Conservation (phyloP, 2,113 vertebrate genomes). For the Dipodomys ordii region DNA sequence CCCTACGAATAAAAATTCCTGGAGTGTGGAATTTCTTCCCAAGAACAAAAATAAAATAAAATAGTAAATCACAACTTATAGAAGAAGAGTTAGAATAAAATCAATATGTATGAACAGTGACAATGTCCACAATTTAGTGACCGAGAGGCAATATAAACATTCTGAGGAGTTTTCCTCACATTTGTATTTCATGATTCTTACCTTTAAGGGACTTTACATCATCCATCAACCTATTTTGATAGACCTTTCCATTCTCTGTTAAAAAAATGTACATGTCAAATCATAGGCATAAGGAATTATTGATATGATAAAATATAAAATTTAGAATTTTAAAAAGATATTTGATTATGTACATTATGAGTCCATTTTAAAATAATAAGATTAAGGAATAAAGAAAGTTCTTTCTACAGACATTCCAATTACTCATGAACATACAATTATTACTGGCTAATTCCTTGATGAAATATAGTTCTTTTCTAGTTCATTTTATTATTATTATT, state of each 20-base stretch:
- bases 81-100: not conserved
- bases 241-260: conserved; percentile 24
- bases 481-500: not conserved
- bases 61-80: not conserved
- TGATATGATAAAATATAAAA: not conserved
- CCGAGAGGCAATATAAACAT: not conserved
- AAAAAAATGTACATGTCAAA: not conserved
- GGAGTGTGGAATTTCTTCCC: not conserved
- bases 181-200: not conserved
- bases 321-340: not conserved
- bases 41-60: not conserved
- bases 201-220: conserved; percentile 41
- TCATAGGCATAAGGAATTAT: not conserved
- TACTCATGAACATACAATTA: too few species aligned
- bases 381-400: not conserved
- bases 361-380: not conserved
- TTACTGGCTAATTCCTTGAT: not conserved
- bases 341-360: not conserved
- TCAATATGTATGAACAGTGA: too few species aligned
- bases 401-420: not conserved
- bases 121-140: not conserved
- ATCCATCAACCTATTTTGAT: conserved; percentile 44
- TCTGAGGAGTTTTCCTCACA: not conserved
- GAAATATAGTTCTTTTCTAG: not conserved
- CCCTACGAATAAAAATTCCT: not conserved